Evolutionary conservation across 2,797 vertebrate species (phyloP), one percentile per base, ranked within the genome.

Genomic region (Crypturellus tataupa): DNA sequence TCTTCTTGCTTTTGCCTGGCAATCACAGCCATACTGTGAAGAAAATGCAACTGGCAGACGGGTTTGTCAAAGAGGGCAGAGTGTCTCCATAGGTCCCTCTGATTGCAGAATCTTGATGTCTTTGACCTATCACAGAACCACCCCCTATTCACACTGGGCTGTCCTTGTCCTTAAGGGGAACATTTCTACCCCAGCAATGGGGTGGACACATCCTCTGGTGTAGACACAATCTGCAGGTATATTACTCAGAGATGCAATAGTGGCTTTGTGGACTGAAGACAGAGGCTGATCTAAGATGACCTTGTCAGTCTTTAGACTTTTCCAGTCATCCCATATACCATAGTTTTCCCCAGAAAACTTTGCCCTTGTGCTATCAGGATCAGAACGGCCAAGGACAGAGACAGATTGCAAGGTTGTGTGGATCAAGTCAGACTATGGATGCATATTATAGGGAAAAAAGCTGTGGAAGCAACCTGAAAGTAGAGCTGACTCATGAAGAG

Each of bases 371-470:
- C 44, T 46, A 5, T 47, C 14, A 55, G 29, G 25, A 77, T 18
- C 55, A 89, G 49, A 77, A 17, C 24, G 13, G 18, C 13, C 2
- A 3, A 67, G 8, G 6, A 3, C 16, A 77, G 2, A 20, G 51
- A 60, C 24, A 0, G 2, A 9, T 4, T 37, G 16, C 47, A 83
- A 56, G n/a, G 19, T 33, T 55, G 19, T 46, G 37, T 9, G 21
- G 35, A 5, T 8, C 12, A 2, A 24, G 4, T 90, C 67, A 40
- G 33, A 6, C 5, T 44, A 0, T 10, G 23, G 19, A 69, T 51
- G 7, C 67, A 65, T 4, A 24, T 1, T 16, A 2, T 0, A 25
- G 25, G 14, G 8, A 24, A 42, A 46, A 49, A 53, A 62, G 49
- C 31, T 0, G 1, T 6, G 27, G n/a, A 60, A 85, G 33, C 6